Evolutionary conservation across 2,797 vertebrate genomes (phyloP).

Genomic region (Ctenopoma multispine): DNA sequence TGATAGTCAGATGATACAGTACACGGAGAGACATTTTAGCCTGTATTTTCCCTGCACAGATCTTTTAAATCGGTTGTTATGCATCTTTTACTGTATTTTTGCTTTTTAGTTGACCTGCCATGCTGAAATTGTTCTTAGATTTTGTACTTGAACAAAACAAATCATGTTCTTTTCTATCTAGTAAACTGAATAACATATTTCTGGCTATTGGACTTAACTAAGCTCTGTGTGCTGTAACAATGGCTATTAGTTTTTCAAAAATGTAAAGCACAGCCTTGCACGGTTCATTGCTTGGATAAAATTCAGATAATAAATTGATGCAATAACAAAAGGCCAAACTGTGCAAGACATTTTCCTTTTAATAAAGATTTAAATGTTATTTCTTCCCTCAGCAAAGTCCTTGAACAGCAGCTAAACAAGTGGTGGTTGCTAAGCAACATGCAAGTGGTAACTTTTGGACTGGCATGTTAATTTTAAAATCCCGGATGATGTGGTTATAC

Average conservation of each 20-base stretch:
- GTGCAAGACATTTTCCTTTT: conserved; percentile 39
- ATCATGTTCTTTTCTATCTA: conserved; percentile 16
- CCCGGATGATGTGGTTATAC: conserved; percentile 28
- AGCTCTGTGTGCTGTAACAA: conserved; percentile 26
- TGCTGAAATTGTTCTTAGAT: conserved; percentile 33
- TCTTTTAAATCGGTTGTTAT: conserved; percentile 49
- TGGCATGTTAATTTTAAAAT: conserved; percentile 48
- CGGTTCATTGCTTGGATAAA: conserved; percentile 22
- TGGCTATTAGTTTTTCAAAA: conserved; percentile 21
- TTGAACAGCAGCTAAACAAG: conserved; percentile 60
- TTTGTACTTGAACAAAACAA: conserved; percentile 26
- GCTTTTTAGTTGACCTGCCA: conserved; percentile 14
- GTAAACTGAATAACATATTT: conserved; percentile 42
- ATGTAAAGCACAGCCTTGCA: conserved; percentile 18
- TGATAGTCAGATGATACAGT: conserved; percentile 56
- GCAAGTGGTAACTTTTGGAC: conserved; percentile 34
- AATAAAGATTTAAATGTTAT: conserved; percentile 52
- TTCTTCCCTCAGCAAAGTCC: conserved; percentile 43
- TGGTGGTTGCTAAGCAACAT: conserved; percentile 65
- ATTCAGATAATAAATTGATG: conserved; percentile 40
- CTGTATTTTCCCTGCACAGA: conserved; percentile 47
- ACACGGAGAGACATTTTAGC: conserved; percentile 35
- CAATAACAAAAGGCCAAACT: conserved; percentile 43
- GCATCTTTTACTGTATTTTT: conserved; percentile 28
- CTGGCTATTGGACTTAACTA: conserved; percentile 26